Conservation (phyloP, 1,140 invertebrate species). For the Bombus impatiens region DNA sequence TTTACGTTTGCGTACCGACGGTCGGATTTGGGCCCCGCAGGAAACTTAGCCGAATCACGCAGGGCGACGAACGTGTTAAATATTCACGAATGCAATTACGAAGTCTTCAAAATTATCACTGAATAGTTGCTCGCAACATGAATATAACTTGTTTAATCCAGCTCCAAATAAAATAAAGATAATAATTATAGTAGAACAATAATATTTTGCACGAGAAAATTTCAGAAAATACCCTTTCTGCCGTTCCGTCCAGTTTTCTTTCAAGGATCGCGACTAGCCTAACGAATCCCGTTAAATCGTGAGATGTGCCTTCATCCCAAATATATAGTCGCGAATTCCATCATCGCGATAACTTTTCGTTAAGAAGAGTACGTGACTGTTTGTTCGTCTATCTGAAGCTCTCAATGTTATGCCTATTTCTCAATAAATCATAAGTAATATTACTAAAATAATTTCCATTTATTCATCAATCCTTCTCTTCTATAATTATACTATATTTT, state of each 20-base stretch:
- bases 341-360: neutral
- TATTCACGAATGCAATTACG: too few species aligned
- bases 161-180: neutral
- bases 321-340: neutral
- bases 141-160: neutral
- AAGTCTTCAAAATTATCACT: neutral
- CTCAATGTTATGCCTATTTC: neutral
- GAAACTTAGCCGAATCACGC: too few species aligned
- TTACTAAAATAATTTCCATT: neutral
- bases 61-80: too few species aligned
- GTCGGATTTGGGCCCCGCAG: too few species aligned
- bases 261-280: neutral
- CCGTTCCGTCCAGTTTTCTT: constrained; percentile 36
- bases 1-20: too few species aligned
- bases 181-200: neutral
- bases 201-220: neutral
- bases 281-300: neutral
- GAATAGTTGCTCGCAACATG: neutral
- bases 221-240: constrained; percentile 16
- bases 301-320: neutral
- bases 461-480: too few species aligned
- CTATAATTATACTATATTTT: neutral
- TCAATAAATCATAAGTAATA: neutral
- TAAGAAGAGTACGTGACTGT: neutral
- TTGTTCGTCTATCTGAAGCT: neutral